phyloP scores from a whole-genome alignment of 1,140 invertebrate genomes.

The Drosophila virilis region DNA sequence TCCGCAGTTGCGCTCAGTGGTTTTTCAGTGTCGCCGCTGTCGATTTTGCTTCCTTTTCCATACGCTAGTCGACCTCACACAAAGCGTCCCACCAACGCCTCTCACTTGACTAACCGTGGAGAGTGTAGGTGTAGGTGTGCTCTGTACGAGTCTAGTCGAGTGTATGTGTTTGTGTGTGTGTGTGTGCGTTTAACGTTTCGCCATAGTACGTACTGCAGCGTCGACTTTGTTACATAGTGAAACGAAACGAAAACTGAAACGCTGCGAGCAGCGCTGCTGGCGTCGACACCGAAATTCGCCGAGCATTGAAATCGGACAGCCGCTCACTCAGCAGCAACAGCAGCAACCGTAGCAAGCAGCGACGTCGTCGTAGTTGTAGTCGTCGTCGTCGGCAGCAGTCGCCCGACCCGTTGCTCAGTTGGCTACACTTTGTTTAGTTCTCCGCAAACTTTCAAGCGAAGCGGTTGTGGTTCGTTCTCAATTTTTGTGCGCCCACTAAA shows the following conservation, averaged over 20 bases:
- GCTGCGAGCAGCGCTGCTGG: conserved; percentile 51
- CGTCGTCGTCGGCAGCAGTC: conserved; percentile 24
- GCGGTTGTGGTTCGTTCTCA: conserved; percentile 62
- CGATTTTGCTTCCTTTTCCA: conserved; percentile 62
- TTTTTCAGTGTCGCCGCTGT: conserved; percentile 64
- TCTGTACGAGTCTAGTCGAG: conserved; percentile 1
- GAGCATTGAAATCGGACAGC: conserved; percentile 54
- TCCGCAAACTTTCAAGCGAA: conserved; percentile 75
- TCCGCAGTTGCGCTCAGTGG: conserved; percentile 45
- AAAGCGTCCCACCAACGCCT: conserved; percentile 48
- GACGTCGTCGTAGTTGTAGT: conserved; percentile 9
- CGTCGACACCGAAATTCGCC: conserved; percentile 50
- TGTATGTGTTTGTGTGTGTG: conserved; percentile 9
- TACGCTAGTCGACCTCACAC: conserved; percentile 72
- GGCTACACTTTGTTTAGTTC: conserved; percentile 58
- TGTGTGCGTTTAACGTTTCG: conserved; percentile 47
- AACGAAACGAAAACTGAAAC: conserved; percentile 70
- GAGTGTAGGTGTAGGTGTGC: conserved; percentile 60
- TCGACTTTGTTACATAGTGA: conserved; percentile 45
- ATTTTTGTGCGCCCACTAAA: conserved; percentile 23
- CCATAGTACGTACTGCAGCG: conserved; percentile 25
- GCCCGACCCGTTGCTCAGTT: conserved; percentile 50
- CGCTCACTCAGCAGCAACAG: conserved; percentile 35
- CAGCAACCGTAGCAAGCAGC: too few species aligned
- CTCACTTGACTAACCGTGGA: conserved; percentile 44